phyloP scores from a whole-genome alignment of 2,113 vertebrate genomes.

The Pardalotus punctatus region DNA sequence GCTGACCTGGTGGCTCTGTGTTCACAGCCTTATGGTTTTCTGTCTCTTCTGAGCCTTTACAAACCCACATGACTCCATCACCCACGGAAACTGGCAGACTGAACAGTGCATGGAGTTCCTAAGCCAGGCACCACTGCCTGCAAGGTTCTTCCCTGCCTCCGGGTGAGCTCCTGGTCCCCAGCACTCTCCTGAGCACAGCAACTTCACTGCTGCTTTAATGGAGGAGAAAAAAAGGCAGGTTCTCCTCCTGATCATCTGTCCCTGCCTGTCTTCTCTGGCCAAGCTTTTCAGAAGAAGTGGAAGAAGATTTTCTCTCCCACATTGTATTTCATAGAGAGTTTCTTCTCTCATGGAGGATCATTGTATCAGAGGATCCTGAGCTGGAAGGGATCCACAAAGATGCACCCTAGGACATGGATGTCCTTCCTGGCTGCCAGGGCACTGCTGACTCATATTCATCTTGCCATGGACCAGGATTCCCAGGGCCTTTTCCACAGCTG shows the following conservation, averaged over 20 bases:
- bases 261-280: not conserved
- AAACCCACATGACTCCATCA: not conserved
- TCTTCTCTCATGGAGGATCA: not conserved
- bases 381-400: not conserved
- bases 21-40: not conserved
- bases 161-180: not conserved
- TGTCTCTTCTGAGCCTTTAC: not conserved
- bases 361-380: not conserved
- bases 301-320: not conserved
- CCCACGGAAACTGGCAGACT: not conserved
- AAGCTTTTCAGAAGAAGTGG: not conserved
- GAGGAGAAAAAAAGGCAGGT: not conserved
- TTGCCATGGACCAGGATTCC: not conserved
- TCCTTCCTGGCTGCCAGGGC: not conserved
- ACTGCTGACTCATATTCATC: not conserved
- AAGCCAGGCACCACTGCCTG: not conserved
- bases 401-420: not conserved
- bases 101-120: not conserved
- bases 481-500: not conserved
- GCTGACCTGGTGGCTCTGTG: not conserved
- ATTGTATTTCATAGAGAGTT: not conserved
- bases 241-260: not conserved
- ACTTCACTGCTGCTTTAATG: not conserved
- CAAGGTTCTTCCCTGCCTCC: not conserved
- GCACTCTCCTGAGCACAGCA: not conserved